Percentiles rank a stretch among this genome's conserved stretches.
Evolutionary conservation across 2,797 vertebrate species (phyloP).

Genomic region (Hydrophis major): DNA sequence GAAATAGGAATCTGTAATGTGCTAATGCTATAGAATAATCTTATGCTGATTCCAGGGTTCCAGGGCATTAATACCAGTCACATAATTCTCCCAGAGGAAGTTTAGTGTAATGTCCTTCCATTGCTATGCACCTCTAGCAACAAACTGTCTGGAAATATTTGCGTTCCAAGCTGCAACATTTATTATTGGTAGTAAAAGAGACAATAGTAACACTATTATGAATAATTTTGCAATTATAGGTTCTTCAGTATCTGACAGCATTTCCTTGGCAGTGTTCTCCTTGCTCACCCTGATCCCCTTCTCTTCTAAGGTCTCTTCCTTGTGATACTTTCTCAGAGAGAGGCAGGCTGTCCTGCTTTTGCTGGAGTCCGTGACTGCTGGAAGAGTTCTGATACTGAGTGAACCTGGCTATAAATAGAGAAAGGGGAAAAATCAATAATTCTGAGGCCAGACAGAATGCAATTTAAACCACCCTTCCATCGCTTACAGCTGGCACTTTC

Average conservation of each 20-base stretch:
- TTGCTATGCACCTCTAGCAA: background rate
- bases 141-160: background rate
- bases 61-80: background rate
- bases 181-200: background rate
- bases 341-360: background rate
- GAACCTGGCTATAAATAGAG: slow-evolving; percentile 30
- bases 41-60: background rate
- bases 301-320: background rate
- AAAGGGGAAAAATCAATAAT: slow-evolving; percentile 29
- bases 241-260: background rate
- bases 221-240: background rate
- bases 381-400: slow-evolving; percentile 24
- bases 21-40: background rate
- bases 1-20: background rate
- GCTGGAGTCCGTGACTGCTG: slow-evolving; percentile 5
- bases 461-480: slow-evolving; percentile 13
- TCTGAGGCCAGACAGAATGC: slow-evolving; percentile 26
- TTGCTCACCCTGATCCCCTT: background rate
- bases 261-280: background rate
- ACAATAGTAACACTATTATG: background rate
- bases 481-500: background rate
- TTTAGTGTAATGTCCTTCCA: background rate
- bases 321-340: background rate
- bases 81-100: background rate
- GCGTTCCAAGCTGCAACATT: background rate